Evolutionary conservation across 2,797 vertebrate species (phyloP), one percentile per base, ranked within the genome.

Genomic region (Ctenopoma multispine): DNA sequence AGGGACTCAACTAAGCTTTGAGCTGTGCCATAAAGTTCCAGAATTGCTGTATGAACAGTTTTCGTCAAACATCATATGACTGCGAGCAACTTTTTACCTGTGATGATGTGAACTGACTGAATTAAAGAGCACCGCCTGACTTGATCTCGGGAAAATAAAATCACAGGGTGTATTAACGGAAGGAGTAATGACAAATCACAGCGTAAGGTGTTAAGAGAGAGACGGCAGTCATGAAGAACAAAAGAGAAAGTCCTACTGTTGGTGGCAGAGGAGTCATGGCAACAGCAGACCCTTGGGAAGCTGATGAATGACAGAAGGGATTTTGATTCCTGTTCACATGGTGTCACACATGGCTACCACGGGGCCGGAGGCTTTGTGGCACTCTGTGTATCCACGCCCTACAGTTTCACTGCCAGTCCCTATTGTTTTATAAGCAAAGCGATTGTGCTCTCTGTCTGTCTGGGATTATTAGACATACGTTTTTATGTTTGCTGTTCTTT

Each of bases 291-390:
- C n/a, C 60, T 83, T 84, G 86, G 67, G 79, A 78, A 65, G 72
- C 58, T 72, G 75, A 69, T 75, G 83, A 84, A 82, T 72, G 85
- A 89, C 81, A 80, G 74, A 80, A 72, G 69, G 82, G 83, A 72
- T 78, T 80, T 77, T 78, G 72, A 75, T 83, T 86, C 81, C 56
- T 69, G 73, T 87, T 90, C 70, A 61, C 81, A 83, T 81, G 82
- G 78, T 75, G 77, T 75, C 71, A 61, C 81, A 81, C 85, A 72
- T 55, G 74, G 59, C 77, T 53, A 24, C 69, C 24, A 53, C 24
- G 27, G 60, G 68, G 81, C 50, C 12, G 1, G 34, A 57, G 61
- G 46, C 77, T 79, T 80, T 72, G 57, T 68, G 49, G 11, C 1
- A 5, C 68, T 57, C 48, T 20, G 47, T 61, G 58, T 49, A n/a